Evolutionary conservation across 2,797 vertebrate species (phyloP).

Genomic region (Triplophysa bombifrons): DNA sequence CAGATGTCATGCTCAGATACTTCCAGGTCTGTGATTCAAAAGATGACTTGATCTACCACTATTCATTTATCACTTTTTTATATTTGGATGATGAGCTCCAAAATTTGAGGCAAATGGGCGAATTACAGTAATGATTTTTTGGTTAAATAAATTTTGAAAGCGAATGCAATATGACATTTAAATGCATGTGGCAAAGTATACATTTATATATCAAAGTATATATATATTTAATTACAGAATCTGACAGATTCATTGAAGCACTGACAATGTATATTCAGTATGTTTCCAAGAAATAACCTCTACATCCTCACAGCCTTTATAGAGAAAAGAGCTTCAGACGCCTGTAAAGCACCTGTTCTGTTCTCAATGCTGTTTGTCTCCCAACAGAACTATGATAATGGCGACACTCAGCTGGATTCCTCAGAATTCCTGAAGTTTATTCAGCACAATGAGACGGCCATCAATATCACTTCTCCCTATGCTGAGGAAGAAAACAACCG

Average conservation of each 20-base stretch:
- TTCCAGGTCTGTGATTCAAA: conserved; percentile 49
- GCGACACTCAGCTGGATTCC: conserved; percentile 86
- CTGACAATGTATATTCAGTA: no score
- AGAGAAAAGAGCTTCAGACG: no score
- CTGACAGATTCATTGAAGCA: no score
- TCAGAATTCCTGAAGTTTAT: conserved; percentile 88
- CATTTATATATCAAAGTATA: no score
- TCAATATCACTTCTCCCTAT: conserved; percentile 84
- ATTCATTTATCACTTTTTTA: no score
- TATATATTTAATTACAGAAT: no score
- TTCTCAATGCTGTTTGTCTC: conserved; percentile 1
- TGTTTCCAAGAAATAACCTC: no score
- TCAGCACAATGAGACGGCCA: conserved; percentile 86
- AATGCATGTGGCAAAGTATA: no score
- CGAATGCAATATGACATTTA: no score
- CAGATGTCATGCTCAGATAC: conserved; percentile 79
- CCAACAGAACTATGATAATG: conserved; percentile 83
- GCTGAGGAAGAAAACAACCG: conserved; percentile 82
- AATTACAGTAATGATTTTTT: neutral
- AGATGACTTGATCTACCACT: neutral
- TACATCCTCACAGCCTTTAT: no score
- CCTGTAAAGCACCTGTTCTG: neutral
- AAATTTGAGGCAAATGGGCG: neutral
- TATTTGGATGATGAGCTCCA: neutral
- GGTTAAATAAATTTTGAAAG: no score